phyloP scores from a whole-genome alignment of 2,113 vertebrate genomes.

The Toxotes jaculatrix region DNA sequence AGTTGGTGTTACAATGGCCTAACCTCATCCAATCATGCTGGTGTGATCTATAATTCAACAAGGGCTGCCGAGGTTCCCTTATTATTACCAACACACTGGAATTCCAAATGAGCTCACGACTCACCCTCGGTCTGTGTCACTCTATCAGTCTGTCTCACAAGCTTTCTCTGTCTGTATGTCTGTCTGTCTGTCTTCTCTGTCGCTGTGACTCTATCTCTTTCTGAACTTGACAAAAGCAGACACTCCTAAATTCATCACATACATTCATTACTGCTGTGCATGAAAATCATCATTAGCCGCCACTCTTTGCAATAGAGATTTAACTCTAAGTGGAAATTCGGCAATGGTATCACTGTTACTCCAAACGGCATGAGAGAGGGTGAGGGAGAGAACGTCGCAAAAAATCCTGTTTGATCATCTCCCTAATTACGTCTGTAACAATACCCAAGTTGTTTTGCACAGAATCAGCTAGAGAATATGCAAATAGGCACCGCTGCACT shows the following conservation, averaged over 20 bases:
- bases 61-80: conserved; percentile 78
- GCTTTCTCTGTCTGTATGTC: conserved; percentile 38
- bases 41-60: conserved; percentile 85
- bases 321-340: conserved; percentile 44
- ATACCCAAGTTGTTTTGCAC: conserved; percentile 79
- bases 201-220: conserved; percentile 49
- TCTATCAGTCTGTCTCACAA: conserved; percentile 57
- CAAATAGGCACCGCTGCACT: conserved; percentile 68
- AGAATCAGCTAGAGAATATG: conserved; percentile 77
- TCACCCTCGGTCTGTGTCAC: conserved; percentile 66
- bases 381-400: conserved; percentile 57
- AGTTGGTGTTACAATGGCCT: conserved; percentile 78
- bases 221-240: conserved; percentile 62
- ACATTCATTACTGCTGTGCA: conserved; percentile 55
- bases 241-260: conserved; percentile 61
- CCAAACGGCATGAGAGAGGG: conserved; percentile 50
- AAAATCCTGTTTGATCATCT: conserved; percentile 79
- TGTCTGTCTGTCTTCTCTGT: conserved; percentile 56
- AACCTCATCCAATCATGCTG: conserved; percentile 82
- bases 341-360: conserved; percentile 46
- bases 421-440: conserved; percentile 81
- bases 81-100: conserved; percentile 78
- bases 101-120: conserved; percentile 72
- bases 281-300: conserved; percentile 59
- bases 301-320: conserved; percentile 34